These are phyloP conservation scores for Pteronura brasiliensis DNA, from an alignment of 2,113 vertebrate genomes.

Conservation along the genomic window DNA sequence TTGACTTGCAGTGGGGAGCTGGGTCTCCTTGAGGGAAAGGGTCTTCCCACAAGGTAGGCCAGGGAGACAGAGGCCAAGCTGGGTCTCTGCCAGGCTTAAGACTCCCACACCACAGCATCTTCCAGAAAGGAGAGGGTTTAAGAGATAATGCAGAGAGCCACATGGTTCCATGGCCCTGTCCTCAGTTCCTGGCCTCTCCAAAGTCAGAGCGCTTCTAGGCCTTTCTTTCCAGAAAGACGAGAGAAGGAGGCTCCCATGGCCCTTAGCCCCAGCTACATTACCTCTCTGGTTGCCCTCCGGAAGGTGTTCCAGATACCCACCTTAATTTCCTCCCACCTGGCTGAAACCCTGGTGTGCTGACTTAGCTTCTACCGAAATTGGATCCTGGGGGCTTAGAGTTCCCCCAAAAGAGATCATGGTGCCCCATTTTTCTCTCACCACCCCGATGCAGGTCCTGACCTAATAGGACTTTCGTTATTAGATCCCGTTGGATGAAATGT, in stretches of 20 bases:
- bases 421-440: neutral
- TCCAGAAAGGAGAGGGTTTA: neutral
- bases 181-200: neutral
- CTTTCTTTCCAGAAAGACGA: neutral
- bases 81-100: neutral
- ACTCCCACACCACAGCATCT: neutral
- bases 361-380: neutral
- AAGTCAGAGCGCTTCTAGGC: too few species aligned
- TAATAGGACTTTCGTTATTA: neutral
- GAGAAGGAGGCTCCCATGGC: rapidly evolving
- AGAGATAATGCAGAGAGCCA: neutral
- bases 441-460: neutral
- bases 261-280: rapidly evolving
- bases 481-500: neutral
- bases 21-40: neutral
- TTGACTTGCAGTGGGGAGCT: neutral
- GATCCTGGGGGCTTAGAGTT: neutral
- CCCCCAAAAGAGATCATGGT: neutral
- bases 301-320: neutral
- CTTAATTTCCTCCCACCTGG: neutral
- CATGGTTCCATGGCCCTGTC: neutral
- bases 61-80: neutral
- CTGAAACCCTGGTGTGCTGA: neutral
- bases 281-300: neutral
- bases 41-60: neutral